These are phyloP conservation scores for Cardinalis cardinalis DNA, from an alignment of 2,113 vertebrate genomes.

Conservation along the genomic window DNA sequence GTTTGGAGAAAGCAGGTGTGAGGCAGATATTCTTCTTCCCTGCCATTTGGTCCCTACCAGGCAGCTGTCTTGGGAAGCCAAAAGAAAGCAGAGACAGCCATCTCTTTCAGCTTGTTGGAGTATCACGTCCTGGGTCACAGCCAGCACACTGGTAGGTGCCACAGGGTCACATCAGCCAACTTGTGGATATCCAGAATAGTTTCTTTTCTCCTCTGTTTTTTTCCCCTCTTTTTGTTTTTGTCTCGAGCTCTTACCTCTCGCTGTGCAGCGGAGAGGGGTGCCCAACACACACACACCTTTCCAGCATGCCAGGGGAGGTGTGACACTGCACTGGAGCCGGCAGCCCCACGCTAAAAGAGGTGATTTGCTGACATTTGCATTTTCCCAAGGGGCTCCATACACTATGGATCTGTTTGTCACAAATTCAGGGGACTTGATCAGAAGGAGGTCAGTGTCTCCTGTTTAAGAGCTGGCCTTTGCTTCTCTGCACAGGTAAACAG, in stretches of 20 bases:
- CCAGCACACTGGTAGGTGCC: slow-evolving; percentile 38
- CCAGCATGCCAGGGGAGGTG: neutral
- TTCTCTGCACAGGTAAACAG: slow-evolving; percentile 30
- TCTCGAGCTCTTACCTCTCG: neutral
- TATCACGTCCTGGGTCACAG: slow-evolving; percentile 34
- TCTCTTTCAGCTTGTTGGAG: slow-evolving; percentile 22
- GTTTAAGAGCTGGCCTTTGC: slow-evolving; percentile 18
- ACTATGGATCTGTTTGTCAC: neutral
- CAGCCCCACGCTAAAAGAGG: neutral
- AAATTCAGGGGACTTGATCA: neutral
- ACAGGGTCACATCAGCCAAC: slow-evolving; percentile 50
- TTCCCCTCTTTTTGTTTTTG: fast-evolving
- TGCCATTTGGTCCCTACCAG: slow-evolving; percentile 34
- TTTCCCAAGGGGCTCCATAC: neutral
- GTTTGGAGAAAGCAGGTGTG: slow-evolving; percentile 37
- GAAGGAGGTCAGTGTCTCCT: neutral
- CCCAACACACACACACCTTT: neutral
- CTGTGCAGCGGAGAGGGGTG: neutral
- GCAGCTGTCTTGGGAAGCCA: slow-evolving; percentile 39
- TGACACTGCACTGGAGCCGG: neutral
- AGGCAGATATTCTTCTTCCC: slow-evolving; percentile 16
- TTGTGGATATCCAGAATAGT: neutral
- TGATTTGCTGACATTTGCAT: slow-evolving; percentile 27
- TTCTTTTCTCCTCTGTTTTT: neutral
- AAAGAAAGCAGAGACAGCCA: neutral